Evolutionary conservation across 2,888 invertebrate species (phyloP).

Genomic region (Gandaritis pyraliata): DNA sequence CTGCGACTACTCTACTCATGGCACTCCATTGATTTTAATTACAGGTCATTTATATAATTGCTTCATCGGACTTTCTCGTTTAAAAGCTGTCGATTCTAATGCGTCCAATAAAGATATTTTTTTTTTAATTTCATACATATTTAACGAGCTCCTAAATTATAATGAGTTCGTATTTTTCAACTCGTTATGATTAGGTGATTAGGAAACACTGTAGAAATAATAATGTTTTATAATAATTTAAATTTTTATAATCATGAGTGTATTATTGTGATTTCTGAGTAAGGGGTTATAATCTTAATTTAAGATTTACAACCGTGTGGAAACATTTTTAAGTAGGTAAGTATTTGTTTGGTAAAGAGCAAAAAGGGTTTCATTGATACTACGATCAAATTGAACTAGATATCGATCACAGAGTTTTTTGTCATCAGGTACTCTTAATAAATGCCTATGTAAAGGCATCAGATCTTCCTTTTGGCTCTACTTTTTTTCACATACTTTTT

Average conservation of each 20-base stretch:
- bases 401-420: no score
- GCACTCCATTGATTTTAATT: constrained; percentile 78
- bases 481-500: not conserved
- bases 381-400: no score
- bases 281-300: no score
- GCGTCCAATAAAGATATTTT: constrained; percentile 69
- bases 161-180: constrained; percentile 54
- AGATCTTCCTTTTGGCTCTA: no score
- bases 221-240: constrained; percentile 1
- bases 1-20: constrained; percentile 48
- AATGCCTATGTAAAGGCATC: no score
- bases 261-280: not conserved
- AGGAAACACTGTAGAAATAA: constrained; percentile 37
- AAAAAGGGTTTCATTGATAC: no score
- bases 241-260: not conserved
- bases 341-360: no score
- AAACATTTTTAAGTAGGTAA: no score
- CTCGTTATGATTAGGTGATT: constrained; percentile 47
- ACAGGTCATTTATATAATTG: constrained; percentile 76
- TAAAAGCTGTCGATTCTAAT: constrained; percentile 73
- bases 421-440: no score
- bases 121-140: constrained; percentile 57
- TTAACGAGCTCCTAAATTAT: constrained; percentile 59
- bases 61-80: constrained; percentile 76
- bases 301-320: no score